phyloP scores from a whole-genome alignment of 2,888 invertebrate species.

The Phaedon cochleariae region DNA sequence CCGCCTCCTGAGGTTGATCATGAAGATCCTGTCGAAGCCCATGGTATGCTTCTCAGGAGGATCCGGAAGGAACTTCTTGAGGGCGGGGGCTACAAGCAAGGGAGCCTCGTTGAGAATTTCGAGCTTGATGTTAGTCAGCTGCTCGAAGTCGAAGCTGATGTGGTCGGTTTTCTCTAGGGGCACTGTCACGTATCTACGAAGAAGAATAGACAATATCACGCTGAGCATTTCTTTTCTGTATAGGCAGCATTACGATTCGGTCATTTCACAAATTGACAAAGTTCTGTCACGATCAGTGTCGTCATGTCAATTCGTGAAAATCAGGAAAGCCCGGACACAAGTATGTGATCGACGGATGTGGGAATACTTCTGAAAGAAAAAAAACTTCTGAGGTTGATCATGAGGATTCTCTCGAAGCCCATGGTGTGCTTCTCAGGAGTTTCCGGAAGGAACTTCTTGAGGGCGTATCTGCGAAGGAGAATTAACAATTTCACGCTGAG shows the following conservation, averaged over 20 bases:
- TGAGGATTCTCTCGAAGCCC: conserved; percentile 81
- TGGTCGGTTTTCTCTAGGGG: conserved; percentile 79
- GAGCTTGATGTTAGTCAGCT: conserved; percentile 76
- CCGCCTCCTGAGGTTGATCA: conserved; percentile 91
- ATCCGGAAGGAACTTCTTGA: conserved; percentile 53
- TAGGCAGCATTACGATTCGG: too few relatives aligned
- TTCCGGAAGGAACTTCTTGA: conserved; percentile 53
- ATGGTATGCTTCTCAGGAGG: conserved; percentile 69
- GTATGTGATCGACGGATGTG: too few relatives aligned
- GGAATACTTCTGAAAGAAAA: too few relatives aligned
- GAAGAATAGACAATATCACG: too few relatives aligned
- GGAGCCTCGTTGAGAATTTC: conserved; percentile 66
- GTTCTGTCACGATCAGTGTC: too few relatives aligned
- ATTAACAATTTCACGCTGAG: conserved; percentile 71
- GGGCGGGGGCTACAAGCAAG: conserved; percentile 60
- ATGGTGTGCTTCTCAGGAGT: conserved; percentile 69
- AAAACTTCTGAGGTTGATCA: conserved; percentile 94
- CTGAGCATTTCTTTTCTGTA: too few relatives aligned
- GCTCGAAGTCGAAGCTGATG: conserved; percentile 72
- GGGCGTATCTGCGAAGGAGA: conserved; percentile 60
- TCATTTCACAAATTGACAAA: too few relatives aligned
- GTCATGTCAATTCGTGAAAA: too few relatives aligned
- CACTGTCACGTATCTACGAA: conserved; percentile 52
- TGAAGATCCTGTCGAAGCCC: conserved; percentile 81
- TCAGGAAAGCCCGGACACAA: too few relatives aligned